Evolutionary conservation across 2,888 invertebrate species (phyloP).

Genomic region (Cordilura impudica): DNA sequence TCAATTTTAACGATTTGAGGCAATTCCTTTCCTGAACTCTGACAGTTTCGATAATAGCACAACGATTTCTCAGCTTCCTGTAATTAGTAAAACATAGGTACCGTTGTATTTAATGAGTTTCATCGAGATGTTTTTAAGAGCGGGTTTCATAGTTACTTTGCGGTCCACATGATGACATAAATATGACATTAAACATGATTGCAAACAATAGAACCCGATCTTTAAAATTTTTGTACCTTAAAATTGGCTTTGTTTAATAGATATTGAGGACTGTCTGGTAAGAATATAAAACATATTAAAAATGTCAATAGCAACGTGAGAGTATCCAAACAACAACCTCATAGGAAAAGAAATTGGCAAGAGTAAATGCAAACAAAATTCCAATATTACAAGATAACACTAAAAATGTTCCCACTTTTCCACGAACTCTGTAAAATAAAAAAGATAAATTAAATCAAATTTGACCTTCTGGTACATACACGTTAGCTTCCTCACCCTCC

Average conservation of each 20-base stretch:
- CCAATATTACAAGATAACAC: constrained; percentile 74
- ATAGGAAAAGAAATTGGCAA: constrained; percentile 72
- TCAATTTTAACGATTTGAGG: constrained; percentile 71
- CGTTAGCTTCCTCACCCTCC: too few relatives aligned
- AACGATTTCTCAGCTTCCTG: constrained; percentile 74
- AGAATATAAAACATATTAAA: constrained; percentile 69
- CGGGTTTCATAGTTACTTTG: too few relatives aligned
- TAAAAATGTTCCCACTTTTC: constrained; percentile 73
- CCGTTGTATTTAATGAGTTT: too few relatives aligned
- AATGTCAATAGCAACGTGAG: constrained; percentile 68
- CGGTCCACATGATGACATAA: too few relatives aligned
- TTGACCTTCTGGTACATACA: too few relatives aligned
- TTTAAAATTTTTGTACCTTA: constrained; percentile 57
- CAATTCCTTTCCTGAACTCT: constrained; percentile 66
- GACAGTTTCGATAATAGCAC: constrained; percentile 73
- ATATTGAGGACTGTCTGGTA: constrained; percentile 76
- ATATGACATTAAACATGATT: not conserved
- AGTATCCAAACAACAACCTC: constrained; percentile 68
- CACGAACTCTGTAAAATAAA: constrained; percentile 70
- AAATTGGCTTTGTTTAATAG: constrained; percentile 68
- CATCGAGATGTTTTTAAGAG: too few relatives aligned
- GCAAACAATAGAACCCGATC: not conserved
- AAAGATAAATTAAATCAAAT: not conserved
- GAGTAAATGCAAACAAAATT: constrained; percentile 70
- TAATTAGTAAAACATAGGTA: too few relatives aligned